These are phyloP conservation scores for Loripinus fragilis DNA, from an alignment of 2,888 invertebrate species.

Conservation along the genomic window DNA sequence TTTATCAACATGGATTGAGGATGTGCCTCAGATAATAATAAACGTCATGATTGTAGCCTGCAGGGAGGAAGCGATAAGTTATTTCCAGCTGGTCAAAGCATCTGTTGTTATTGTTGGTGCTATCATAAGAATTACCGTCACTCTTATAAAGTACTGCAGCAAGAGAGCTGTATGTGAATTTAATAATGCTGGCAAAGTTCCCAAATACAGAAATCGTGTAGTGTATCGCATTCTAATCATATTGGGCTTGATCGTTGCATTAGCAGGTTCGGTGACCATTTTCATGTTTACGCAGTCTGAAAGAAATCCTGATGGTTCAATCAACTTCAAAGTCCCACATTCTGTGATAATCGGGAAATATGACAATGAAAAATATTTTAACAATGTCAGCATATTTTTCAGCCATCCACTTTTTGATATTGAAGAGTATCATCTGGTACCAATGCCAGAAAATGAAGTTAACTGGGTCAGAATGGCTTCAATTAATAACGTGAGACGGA, in stretches of 20 bases:
- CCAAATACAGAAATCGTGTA: slow-evolving; percentile 64
- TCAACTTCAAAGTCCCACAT: slow-evolving; percentile 70
- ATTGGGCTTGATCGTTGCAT: slow-evolving; percentile 70
- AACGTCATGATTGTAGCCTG: slow-evolving; percentile 68
- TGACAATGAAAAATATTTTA: slow-evolving; percentile 74
- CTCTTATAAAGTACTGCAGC: slow-evolving; percentile 64
- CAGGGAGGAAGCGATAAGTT: slow-evolving; percentile 70
- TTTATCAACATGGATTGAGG: slow-evolving; percentile 67
- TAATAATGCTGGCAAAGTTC: slow-evolving; percentile 47
- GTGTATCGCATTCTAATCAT: slow-evolving; percentile 71
- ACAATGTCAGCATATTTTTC: slow-evolving; percentile 73
- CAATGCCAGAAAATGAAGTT: slow-evolving; percentile 15
- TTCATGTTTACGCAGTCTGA: slow-evolving; percentile 75
- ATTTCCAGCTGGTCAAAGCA: slow-evolving; percentile 70
- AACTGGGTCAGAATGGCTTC: slow-evolving; percentile 68
- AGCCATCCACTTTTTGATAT: slow-evolving; percentile 67
- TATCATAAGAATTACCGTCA: slow-evolving; percentile 66
- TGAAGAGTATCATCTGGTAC: slow-evolving; percentile 8
- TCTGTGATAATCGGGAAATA: slow-evolving; percentile 67
- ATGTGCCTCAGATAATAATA: slow-evolving; percentile 67
- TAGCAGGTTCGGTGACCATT: slow-evolving; percentile 66
- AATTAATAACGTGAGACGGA: slow-evolving; percentile 52
- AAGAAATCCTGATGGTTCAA: slow-evolving; percentile 64
- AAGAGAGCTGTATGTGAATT: slow-evolving; percentile 57
- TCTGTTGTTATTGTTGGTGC: slow-evolving; percentile 68